These are phyloP conservation scores for Balanococcus diminutus DNA, from an alignment of 2,888 invertebrate species.

Conservation along the genomic window DNA sequence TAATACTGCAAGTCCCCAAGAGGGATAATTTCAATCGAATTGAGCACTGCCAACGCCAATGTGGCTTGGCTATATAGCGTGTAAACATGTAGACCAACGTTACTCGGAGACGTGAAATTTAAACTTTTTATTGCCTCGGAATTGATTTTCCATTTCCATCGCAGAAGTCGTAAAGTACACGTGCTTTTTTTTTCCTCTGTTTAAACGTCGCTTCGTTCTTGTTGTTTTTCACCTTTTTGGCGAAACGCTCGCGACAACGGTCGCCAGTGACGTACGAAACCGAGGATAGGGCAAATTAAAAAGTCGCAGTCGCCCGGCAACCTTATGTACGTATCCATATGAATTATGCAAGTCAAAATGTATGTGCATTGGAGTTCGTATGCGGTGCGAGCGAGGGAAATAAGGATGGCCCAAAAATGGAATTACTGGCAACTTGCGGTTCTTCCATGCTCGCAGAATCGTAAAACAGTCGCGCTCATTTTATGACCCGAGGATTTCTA, in stretches of 20 bases:
- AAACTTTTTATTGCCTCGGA: background rate
- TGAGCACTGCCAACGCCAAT: background rate
- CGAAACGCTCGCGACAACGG: background rate
- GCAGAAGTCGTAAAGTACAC: background rate
- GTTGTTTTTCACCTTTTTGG: background rate
- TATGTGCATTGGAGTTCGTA: too few relatives aligned
- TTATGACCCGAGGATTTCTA: background rate
- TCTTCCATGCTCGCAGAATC: background rate
- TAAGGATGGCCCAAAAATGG: background rate
- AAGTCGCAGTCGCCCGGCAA: background rate
- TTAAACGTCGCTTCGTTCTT: background rate
- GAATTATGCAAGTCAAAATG: background rate
- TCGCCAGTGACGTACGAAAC: background rate
- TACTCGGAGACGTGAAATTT: background rate
- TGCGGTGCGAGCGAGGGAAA: background rate
- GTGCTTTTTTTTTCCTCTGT: background rate
- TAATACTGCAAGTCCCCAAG: background rate
- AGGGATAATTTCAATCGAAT: background rate
- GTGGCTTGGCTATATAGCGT: background rate
- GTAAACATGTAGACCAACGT: background rate
- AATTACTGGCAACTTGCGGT: background rate
- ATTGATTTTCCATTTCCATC: conserved; percentile 3
- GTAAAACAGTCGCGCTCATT: background rate
- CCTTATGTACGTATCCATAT: background rate
- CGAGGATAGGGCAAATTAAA: background rate